A percentile compares a stretch with the other conserved stretches of the same genome.
These are phyloP conservation scores for Orycteropus afer DNA, from an alignment of 2,113 vertebrate genomes.

Conservation along the genomic window DNA sequence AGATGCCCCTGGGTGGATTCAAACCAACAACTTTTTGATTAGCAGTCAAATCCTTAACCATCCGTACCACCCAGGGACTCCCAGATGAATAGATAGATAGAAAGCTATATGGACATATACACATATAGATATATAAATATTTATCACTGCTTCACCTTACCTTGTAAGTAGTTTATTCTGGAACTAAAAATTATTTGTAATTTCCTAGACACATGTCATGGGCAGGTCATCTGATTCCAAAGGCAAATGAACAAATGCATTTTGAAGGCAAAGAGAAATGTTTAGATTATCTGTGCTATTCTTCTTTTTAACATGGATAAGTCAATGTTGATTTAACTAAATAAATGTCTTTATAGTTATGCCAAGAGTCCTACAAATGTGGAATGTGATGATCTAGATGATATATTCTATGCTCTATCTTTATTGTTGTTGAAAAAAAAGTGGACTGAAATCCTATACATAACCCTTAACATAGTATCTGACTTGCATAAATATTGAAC, in stretches of 20 bases:
- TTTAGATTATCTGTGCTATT: background rate
- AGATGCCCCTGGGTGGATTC: too few species aligned
- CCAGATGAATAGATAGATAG: too few species aligned
- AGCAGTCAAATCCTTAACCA: too few species aligned
- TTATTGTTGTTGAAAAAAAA: background rate
- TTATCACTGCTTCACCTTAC: background rate
- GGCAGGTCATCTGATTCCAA: background rate
- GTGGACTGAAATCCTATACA: background rate
- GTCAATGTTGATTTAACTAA: background rate
- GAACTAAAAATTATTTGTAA: background rate
- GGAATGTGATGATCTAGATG: background rate
- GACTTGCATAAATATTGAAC: background rate
- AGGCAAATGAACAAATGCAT: background rate
- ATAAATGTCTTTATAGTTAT: background rate
- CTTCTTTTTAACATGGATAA: background rate
- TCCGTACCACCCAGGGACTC: too few species aligned
- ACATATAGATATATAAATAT: background rate
- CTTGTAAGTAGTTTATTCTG: background rate
- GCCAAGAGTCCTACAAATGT: background rate
- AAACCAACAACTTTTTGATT: too few species aligned
- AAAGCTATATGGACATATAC: background rate
- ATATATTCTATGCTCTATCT: background rate
- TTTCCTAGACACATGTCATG: background rate
- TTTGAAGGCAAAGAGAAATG: background rate
- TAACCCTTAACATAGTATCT: background rate